Conservation (phyloP, 2,113 vertebrate species). For the Tachycineta bicolor region DNA sequence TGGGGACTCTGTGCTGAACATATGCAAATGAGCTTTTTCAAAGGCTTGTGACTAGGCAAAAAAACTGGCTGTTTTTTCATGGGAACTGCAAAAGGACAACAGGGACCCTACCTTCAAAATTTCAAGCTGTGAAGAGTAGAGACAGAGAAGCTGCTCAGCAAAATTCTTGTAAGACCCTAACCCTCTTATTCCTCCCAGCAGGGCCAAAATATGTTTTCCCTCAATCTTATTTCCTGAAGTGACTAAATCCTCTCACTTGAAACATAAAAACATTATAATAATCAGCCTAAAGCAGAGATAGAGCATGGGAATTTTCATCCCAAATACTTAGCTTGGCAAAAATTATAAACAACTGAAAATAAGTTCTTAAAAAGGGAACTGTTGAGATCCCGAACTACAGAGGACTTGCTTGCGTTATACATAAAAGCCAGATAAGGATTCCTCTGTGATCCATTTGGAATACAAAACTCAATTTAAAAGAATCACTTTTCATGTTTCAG, state of each 20-base stretch:
- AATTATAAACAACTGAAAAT: background rate
- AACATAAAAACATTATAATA: conserved; percentile 17
- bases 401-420: background rate
- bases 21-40: background rate
- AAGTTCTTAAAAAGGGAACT: background rate
- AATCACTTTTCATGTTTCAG: background rate
- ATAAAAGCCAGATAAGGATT: background rate
- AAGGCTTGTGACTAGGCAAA: background rate
- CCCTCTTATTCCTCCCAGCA: background rate
- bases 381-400: background rate
- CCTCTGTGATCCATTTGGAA: background rate
- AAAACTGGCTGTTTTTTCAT: background rate
- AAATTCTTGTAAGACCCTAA: background rate
- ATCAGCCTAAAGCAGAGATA: conserved; percentile 17
- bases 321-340: conserved; percentile 30
- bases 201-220: background rate
- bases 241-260: conserved; percentile 16
- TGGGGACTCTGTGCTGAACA: background rate
- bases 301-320: conserved; percentile 39
- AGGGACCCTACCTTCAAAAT: background rate
- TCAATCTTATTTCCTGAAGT: conserved; percentile 38
- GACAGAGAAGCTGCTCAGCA: background rate
- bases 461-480: background rate
- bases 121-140: background rate
- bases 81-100: conserved; percentile 15